These are phyloP conservation scores for Melanocharis versteri DNA, from an alignment of 2,113 vertebrate genomes.

Conservation along the genomic window DNA sequence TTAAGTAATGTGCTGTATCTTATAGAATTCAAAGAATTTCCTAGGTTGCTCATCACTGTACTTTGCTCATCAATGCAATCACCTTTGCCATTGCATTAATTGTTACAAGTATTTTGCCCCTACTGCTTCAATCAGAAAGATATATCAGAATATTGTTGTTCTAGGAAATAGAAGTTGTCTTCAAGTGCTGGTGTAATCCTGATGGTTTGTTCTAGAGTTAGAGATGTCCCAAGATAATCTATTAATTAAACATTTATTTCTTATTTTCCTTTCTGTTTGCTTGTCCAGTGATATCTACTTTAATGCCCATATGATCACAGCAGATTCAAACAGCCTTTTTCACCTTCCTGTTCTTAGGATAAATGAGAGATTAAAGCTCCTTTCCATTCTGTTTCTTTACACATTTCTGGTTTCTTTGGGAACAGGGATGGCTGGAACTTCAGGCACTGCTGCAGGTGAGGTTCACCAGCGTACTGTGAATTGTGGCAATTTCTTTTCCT, in stretches of 20 bases:
- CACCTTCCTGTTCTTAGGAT: background rate
- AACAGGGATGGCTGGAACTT: background rate
- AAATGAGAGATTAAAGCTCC: background rate
- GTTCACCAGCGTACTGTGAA: background rate
- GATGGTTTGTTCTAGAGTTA: background rate
- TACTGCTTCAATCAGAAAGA: background rate
- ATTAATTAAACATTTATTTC: background rate
- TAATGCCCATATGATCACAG: accelerated
- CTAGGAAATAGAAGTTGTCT: background rate
- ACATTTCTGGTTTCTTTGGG: background rate
- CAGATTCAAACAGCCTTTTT: background rate
- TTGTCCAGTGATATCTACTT: background rate
- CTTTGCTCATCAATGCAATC: background rate
- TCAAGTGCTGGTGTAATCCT: background rate
- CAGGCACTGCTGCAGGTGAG: background rate
- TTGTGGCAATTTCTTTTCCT: background rate
- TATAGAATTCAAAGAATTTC: background rate
- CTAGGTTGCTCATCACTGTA: background rate
- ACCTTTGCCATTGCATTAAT: background rate
- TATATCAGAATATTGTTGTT: background rate
- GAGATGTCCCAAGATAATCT: background rate
- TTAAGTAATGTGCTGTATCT: background rate
- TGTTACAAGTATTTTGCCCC: background rate
- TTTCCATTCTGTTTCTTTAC: background rate
- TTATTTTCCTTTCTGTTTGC: background rate